Base-by-base conservation (phyloP, 2,888 invertebrate genomes). In the Plebejus argus region DNA sequence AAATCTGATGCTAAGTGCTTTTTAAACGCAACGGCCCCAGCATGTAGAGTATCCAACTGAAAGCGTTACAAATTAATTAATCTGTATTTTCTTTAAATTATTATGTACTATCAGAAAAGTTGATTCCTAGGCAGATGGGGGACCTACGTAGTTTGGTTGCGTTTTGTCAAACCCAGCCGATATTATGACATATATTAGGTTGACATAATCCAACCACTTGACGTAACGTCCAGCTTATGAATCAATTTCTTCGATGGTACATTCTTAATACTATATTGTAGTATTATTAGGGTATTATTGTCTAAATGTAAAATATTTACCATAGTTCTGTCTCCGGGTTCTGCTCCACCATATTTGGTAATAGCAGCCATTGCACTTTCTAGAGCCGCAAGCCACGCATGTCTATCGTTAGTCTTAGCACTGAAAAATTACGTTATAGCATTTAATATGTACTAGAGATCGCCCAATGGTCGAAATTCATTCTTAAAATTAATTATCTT, bases 251-350 rank as follows among this genome's bases (percentile, higher is more conserved):
- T 28, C 28, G 28, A 28, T 28, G 28, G 28, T 28, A 28, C 28
- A 28, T 28, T 28, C 2, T 28, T 28, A 28, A 28, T 2, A 28
- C 28, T 35, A 35, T 35, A 7, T 0, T 35, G 7, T 35, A 35
- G 39, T 39, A 39, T 39, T 10, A 10, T 39, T 10, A 10, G 39
- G 10, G 8, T 39, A 39, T 39, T 39, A 39, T 10, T 39, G 39
- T 39, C 0, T 39, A 10, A 39, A 39, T 39, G 10, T 20, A 10
- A 35, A 53, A 18, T 74, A 77, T 79, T 78, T 85, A 97, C 96
- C 96, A 97, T 96, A 35, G 97, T 97, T 81, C 97, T 94, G 84
- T 97, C 96, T 0, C 97, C 97, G 2, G 95, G 94, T 82, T 95
- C 94, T 0, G 97, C 97, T 76, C 96, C 95, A 3, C 97, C 96